These are phyloP conservation scores for Sinocyclocheilus maitianheensis DNA, from an alignment of 2,113 vertebrate genomes.

Conservation along the genomic window DNA sequence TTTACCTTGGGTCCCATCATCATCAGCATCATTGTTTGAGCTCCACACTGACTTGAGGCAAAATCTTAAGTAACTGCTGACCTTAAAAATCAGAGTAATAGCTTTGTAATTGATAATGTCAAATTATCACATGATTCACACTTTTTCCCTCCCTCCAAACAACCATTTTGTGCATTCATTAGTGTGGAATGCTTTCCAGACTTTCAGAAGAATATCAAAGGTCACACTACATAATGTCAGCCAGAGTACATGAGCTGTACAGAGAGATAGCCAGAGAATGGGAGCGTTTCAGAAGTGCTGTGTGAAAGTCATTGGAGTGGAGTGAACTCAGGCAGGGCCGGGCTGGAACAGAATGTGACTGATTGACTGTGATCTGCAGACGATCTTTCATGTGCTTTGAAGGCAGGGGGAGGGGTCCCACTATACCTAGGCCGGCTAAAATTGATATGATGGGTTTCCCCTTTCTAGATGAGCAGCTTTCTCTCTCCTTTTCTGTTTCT, in stretches of 20 bases:
- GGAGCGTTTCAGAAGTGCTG: not conserved
- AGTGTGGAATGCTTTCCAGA: slow-evolving; percentile 36
- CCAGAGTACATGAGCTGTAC: slow-evolving; percentile 30
- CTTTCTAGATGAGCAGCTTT: slow-evolving; percentile 20
- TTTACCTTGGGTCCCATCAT: not conserved
- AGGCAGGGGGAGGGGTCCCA: slow-evolving; percentile 4
- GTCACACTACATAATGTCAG: slow-evolving; percentile 38
- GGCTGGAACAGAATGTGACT: slow-evolving; percentile 11
- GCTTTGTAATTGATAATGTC: slow-evolving; percentile 43
- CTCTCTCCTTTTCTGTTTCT: slow-evolving; percentile 19
- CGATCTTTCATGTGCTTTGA: slow-evolving; percentile 30
- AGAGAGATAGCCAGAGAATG: not conserved
- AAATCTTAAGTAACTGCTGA: slow-evolving; percentile 2
- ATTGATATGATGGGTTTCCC: slow-evolving; percentile 22
- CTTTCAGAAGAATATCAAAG: slow-evolving; percentile 40
- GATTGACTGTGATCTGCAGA: slow-evolving; percentile 38
- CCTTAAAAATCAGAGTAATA: slow-evolving; percentile 27
- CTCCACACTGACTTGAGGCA: slow-evolving; percentile 13
- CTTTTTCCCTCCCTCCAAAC: slow-evolving; percentile 7
- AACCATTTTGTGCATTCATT: slow-evolving; percentile 34
- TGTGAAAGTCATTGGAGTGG: slow-evolving; percentile 40
- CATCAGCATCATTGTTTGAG: slow-evolving; percentile 7
- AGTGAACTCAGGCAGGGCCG: slow-evolving; percentile 16
- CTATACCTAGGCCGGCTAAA: slow-evolving; percentile 9
- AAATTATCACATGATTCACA: slow-evolving; percentile 28